Conservation (phyloP, 2,888 invertebrate species). For the Chalcosyrphus nemorum region DNA sequence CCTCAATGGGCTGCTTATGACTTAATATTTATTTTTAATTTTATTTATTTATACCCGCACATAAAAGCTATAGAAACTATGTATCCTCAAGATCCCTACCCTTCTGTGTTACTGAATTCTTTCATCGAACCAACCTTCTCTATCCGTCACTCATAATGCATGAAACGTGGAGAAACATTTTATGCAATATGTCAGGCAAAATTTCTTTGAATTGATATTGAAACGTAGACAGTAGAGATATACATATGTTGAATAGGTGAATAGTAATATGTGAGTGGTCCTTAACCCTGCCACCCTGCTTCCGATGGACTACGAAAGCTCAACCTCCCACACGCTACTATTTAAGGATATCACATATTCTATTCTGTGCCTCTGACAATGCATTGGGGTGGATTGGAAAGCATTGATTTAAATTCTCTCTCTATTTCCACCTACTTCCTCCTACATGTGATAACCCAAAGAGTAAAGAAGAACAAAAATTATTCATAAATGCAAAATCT, state of each 20-base stretch:
- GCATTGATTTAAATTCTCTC: slow-evolving; percentile 64
- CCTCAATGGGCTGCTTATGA: not conserved
- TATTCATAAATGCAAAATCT: slow-evolving; percentile 72
- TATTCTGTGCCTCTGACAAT: slow-evolving; percentile 27
- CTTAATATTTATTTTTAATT: too few relatives aligned
- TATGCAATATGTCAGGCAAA: slow-evolving; percentile 60
- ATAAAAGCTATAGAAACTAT: too few relatives aligned
- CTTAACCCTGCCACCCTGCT: slow-evolving; percentile 3
- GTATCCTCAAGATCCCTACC: not conserved
- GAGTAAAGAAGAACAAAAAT: slow-evolving; percentile 53
- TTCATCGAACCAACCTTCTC: not conserved
- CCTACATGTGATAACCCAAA: slow-evolving; percentile 36
- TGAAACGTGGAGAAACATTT: slow-evolving; percentile 64
- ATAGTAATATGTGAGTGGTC: not conserved
- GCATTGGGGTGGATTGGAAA: slow-evolving; percentile 41
- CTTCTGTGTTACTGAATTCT: not conserved
- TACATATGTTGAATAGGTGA: not conserved
- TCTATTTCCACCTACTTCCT: not conserved
- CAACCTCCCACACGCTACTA: slow-evolving; percentile 15
- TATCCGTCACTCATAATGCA: slow-evolving; percentile 55
- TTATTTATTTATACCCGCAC: too few relatives aligned
- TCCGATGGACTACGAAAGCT: not conserved
- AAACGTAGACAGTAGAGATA: slow-evolving; percentile 26
- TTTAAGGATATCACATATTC: slow-evolving; percentile 62
- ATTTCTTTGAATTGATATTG: slow-evolving; percentile 58